These are phyloP conservation scores for Coreius guichenoti DNA, from an alignment of 2,797 vertebrate species.

Conservation along the genomic window DNA sequence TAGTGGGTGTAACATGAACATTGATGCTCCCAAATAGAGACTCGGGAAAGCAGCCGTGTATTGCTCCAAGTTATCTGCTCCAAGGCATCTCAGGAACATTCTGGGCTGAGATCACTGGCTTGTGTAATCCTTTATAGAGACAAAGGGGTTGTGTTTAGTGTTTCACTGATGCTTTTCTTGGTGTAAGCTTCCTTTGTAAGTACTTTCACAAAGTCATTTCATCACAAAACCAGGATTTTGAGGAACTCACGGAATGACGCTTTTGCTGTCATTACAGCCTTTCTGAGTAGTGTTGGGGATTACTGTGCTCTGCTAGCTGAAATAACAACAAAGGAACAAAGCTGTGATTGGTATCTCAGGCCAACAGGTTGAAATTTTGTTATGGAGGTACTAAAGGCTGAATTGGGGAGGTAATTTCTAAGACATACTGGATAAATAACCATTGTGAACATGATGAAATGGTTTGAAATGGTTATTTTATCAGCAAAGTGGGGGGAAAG, in stretches of 20 bases:
- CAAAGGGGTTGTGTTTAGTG: conserved; percentile 57
- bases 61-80: no score
- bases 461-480: not conserved
- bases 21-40: conserved; percentile 16
- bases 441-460: conserved; percentile 12
- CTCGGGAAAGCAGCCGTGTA: conserved; percentile 33
- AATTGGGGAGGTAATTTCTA: conserved; percentile 15
- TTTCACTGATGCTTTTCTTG: conserved; percentile 56
- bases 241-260: conserved; percentile 62
- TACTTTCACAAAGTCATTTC: conserved; percentile 56
- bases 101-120: conserved; percentile 45
- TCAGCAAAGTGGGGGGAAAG: not conserved
- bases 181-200: conserved; percentile 62
- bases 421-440: conserved; percentile 20
- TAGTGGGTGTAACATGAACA: not conserved
- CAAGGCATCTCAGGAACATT: conserved; percentile 42
- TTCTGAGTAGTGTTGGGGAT: conserved; percentile 66
- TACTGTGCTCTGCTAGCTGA: conserved; percentile 68
- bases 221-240: conserved; percentile 62
- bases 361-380: conserved; percentile 30
- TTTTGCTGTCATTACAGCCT: conserved; percentile 66
- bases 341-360: conserved; percentile 66
- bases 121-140: conserved; percentile 61
- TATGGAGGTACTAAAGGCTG: not conserved
- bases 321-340: conserved; percentile 74